Conservation (phyloP, 1,140 invertebrate species). For the Druon quercuslanigerum region DNA sequence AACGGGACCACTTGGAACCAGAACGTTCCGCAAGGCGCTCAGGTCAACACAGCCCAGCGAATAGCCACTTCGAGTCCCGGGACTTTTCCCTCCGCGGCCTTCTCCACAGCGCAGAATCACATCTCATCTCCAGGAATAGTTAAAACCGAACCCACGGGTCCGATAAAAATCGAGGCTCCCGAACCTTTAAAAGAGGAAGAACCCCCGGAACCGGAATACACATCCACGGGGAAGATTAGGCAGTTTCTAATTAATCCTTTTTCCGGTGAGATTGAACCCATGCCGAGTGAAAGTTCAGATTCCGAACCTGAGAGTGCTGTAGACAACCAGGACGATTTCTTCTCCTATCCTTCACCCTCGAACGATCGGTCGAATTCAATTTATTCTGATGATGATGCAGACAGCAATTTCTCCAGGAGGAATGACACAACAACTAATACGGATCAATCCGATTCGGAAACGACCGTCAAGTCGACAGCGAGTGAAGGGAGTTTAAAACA, state of each 20-base stretch:
- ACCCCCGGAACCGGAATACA: slow-evolving; percentile 68
- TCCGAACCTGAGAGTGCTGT: slow-evolving; percentile 73
- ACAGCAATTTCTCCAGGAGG: slow-evolving; percentile 73
- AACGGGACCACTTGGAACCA: slow-evolving; percentile 63
- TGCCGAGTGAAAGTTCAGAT: slow-evolving; percentile 81
- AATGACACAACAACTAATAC: slow-evolving; percentile 76
- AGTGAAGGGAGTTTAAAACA: slow-evolving; percentile 75
- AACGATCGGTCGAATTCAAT: slow-evolving; percentile 79
- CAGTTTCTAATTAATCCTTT: slow-evolving; percentile 91
- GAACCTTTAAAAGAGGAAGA: slow-evolving; percentile 56
- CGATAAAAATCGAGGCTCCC: slow-evolving; percentile 32
- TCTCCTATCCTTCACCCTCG: slow-evolving; percentile 76
- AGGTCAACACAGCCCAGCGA: slow-evolving; percentile 19
- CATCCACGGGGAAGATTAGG: slow-evolving; percentile 78
- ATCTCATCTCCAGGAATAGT: slow-evolving; percentile 41
- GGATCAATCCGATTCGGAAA: slow-evolving; percentile 81
- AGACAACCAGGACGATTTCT: slow-evolving; percentile 77
- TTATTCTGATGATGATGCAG: slow-evolving; percentile 79
- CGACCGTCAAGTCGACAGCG: slow-evolving; percentile 76
- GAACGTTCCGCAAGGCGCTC: slow-evolving; percentile 37
- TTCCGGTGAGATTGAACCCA: slow-evolving; percentile 89
- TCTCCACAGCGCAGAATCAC: slow-evolving; percentile 49
- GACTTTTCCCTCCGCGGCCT: background rate
- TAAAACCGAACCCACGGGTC: background rate
- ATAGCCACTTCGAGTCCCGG: background rate